Conservation (phyloP, 2,888 invertebrate species). For the Plagodis pulveraria region DNA sequence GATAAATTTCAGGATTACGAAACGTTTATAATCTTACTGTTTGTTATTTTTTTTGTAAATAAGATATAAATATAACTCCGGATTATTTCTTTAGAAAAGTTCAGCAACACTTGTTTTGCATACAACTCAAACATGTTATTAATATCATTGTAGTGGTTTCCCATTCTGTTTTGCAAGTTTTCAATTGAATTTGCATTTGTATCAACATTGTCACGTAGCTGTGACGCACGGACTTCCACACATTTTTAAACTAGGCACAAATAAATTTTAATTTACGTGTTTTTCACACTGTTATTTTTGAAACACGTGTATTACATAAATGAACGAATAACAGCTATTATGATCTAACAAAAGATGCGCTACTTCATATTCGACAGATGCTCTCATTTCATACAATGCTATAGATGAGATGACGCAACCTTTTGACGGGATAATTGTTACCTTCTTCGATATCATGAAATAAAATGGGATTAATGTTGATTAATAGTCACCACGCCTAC, state of each 20-base stretch:
- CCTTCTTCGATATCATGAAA: slow-evolving; percentile 52
- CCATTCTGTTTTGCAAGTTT: slow-evolving; percentile 42
- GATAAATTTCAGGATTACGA: too few relatives aligned
- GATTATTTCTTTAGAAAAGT: too few relatives aligned
- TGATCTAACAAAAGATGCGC: slow-evolving; percentile 68
- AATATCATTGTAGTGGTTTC: slow-evolving; percentile 7
- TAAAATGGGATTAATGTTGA: slow-evolving; percentile 52
- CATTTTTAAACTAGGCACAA: slow-evolving; percentile 23
- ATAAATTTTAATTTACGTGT: slow-evolving; percentile 15
- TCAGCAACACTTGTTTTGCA: not conserved
- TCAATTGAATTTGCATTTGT: slow-evolving; percentile 41
- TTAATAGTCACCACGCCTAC: slow-evolving; percentile 57
- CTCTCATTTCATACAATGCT: slow-evolving; percentile 48
- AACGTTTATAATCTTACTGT: too few relatives aligned
- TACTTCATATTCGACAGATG: slow-evolving; percentile 62
- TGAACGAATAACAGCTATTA: slow-evolving; percentile 41
- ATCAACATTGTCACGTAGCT: slow-evolving; percentile 44
- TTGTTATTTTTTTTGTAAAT: too few relatives aligned
- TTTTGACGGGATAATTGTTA: slow-evolving; percentile 60
- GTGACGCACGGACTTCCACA: slow-evolving; percentile 35
- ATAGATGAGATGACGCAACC: slow-evolving; percentile 21
- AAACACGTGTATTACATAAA: slow-evolving; percentile 30
- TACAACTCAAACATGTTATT: slow-evolving; percentile 1
- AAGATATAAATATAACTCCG: too few relatives aligned
- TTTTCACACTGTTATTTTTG: slow-evolving; percentile 22